These are phyloP conservation scores for Gasteruption jaculator DNA, from an alignment of 2,888 invertebrate species.

Conservation along the genomic window DNA sequence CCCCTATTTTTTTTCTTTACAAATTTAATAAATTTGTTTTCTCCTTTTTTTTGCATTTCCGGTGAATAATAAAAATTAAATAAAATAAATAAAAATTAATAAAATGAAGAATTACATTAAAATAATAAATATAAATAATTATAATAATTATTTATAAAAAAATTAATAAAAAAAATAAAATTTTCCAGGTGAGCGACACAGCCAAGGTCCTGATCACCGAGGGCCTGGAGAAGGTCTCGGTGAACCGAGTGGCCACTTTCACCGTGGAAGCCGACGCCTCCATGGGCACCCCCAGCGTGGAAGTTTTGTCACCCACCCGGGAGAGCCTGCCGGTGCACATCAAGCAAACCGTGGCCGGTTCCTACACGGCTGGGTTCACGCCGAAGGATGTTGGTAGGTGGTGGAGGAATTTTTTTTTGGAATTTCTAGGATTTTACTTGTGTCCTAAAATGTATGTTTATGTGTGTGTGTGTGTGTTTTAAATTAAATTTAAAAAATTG, in stretches of 20 bases:
- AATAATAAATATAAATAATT: not conserved
- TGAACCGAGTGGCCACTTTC: constrained; percentile 79
- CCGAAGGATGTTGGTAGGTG: constrained; percentile 80
- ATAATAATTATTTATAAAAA: not conserved
- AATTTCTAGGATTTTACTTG: not conserved
- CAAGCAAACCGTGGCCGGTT: constrained; percentile 71
- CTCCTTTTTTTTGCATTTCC: too few species aligned
- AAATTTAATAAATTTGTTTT: too few species aligned
- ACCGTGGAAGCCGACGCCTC: constrained; percentile 80
- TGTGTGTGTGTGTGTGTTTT: not conserved
- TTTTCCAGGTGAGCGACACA: constrained; percentile 43
- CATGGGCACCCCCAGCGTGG: constrained; percentile 65
- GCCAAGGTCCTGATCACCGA: constrained; percentile 68
- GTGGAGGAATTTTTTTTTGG: too few species aligned
- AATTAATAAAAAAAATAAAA: constrained; percentile 3
- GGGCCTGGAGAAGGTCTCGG: constrained; percentile 84
- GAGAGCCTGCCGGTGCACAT: constrained; percentile 73
- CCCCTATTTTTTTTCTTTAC: too few species aligned
- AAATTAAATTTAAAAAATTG: not conserved
- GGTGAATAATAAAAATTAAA: not conserved
- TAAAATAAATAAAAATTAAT: constrained; percentile 5
- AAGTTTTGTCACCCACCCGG: constrained; percentile 58
- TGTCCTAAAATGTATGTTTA: not conserved
- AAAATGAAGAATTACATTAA: constrained; percentile 1
- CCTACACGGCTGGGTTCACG: constrained; percentile 82